phyloP scores from a whole-genome alignment of 2,113 vertebrate genomes.

The Odontesthes bonariensis region DNA sequence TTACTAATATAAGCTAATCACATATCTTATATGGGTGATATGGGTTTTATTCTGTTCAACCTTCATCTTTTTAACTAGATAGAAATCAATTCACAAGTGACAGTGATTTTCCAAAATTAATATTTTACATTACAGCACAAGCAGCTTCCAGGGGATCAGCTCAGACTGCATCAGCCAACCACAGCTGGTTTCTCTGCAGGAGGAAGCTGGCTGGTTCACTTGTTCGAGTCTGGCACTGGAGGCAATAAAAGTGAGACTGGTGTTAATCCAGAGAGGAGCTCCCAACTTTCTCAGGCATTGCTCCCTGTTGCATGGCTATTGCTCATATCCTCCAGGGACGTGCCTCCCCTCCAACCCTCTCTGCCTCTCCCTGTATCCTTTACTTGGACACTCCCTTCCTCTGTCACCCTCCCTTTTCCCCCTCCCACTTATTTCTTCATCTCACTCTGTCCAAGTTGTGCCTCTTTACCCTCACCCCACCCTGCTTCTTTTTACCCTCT shows the following conservation, averaged over 20 bases:
- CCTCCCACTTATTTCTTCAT: constrained; percentile 53
- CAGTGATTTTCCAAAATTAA: constrained; percentile 33
- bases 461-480: constrained; percentile 16
- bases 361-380: constrained; percentile 49
- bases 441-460: constrained; percentile 61
- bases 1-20: too few species aligned
- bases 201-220: constrained; percentile 40
- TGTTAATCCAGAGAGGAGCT: constrained; percentile 70
- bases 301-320: constrained; percentile 83
- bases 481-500: background rate
- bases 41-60: background rate
- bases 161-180: constrained; percentile 33
- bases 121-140: constrained; percentile 48
- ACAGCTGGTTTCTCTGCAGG: constrained; percentile 62
- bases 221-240: constrained; percentile 55
- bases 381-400: constrained; percentile 64
- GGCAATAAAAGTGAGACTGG: constrained; percentile 62
- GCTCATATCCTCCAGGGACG: constrained; percentile 77
- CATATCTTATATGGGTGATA: too few species aligned
- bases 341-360: constrained; percentile 17
- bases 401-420: constrained; percentile 48
- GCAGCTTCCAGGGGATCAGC: constrained; percentile 39
- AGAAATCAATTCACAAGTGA: constrained; percentile 32
- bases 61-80: constrained; percentile 17
- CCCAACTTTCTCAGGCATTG: constrained; percentile 72